Conservation (phyloP, 2,113 vertebrate species). For the Circaetus gallicus region DNA sequence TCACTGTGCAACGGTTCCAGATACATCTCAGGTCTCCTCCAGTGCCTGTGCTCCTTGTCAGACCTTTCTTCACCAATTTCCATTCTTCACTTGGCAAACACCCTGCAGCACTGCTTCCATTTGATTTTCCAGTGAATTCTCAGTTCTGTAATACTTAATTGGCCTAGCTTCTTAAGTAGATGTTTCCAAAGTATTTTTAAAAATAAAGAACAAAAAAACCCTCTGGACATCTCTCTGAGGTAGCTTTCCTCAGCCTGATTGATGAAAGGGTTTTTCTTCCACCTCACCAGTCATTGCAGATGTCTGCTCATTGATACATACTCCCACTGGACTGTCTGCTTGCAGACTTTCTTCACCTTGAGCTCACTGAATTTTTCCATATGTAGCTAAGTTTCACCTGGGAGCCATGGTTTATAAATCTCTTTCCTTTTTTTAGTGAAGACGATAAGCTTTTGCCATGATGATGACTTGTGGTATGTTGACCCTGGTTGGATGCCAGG, state of each 20-base stretch:
- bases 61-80: background rate
- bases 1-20: conserved; percentile 4
- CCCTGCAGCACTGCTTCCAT: background rate
- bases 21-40: background rate
- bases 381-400: background rate
- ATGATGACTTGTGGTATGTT: background rate
- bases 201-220: background rate
- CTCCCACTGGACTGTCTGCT: background rate
- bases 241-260: background rate
- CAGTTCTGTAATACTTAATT: background rate
- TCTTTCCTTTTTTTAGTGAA: background rate
- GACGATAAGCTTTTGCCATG: background rate
- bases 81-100: conserved; percentile 6
- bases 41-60: background rate
- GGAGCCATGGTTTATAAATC: background rate
- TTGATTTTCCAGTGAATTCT: conserved; percentile 29
- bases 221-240: background rate
- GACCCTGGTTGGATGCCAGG: too few species aligned
- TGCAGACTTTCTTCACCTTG: background rate
- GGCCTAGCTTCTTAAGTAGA: background rate
- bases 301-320: background rate
- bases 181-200: background rate
- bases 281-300: background rate
- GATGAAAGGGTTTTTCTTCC: background rate
- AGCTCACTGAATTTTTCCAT: background rate